These are phyloP conservation scores for Wasmannia auropunctata DNA, from an alignment of 1,140 invertebrate genomes.

Conservation along the genomic window DNA sequence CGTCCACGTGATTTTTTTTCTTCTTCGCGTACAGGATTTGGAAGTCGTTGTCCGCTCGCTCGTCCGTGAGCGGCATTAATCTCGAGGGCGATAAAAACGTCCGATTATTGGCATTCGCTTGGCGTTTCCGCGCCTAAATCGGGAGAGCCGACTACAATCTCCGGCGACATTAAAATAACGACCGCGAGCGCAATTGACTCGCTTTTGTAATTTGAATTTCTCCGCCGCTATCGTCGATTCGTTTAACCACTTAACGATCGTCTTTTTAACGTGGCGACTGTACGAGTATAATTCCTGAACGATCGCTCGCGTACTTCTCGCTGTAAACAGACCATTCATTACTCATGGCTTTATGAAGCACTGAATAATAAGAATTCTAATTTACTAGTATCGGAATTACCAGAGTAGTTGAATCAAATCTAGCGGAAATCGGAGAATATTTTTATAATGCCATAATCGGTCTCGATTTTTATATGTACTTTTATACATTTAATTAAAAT, in stretches of 20 bases:
- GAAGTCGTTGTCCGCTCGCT: conserved; percentile 66
- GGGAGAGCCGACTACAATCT: conserved; percentile 24
- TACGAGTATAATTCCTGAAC: background rate
- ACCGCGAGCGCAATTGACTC: background rate
- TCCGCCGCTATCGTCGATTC: conserved; percentile 41
- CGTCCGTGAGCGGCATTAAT: conserved; percentile 67
- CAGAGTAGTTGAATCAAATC: background rate
- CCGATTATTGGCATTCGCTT: conserved; percentile 49
- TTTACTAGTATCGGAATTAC: background rate
- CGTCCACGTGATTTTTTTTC: conserved; percentile 42
- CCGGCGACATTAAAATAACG: conserved; percentile 29
- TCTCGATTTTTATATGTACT: background rate
- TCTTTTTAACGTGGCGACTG: background rate
- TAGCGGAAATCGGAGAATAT: background rate
- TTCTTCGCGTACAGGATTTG: conserved; percentile 57
- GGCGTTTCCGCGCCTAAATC: conserved; percentile 68
- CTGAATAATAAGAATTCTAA: conserved; percentile 22
- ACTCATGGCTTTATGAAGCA: conserved; percentile 7
- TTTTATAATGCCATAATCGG: background rate
- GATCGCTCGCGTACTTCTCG: background rate
- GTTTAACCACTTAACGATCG: conserved; percentile 45
- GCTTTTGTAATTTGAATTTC: conserved; percentile 44
- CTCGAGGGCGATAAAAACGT: conserved; percentile 50
- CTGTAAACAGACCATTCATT: conserved; percentile 21
- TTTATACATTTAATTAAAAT: background rate